phyloP scores from a whole-genome alignment of 2,113 vertebrate species.

The Ctenodactylus gundi region DNA sequence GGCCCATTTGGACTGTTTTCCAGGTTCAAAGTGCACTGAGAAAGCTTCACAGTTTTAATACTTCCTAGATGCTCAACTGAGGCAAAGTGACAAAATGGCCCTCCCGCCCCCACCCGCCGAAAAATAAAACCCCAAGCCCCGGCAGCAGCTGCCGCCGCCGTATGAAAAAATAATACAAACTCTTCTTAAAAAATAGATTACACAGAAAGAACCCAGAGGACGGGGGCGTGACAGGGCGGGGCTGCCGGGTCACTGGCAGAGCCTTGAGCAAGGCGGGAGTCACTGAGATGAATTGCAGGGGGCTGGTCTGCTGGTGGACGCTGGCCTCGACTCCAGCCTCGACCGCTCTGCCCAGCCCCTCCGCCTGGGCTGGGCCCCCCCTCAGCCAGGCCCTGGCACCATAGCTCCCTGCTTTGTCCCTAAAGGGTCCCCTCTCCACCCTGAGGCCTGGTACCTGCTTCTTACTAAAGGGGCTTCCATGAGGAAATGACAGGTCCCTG shows the following conservation, averaged over 20 bases:
- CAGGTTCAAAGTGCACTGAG: slow-evolving; percentile 84
- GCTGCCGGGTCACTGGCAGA: not conserved
- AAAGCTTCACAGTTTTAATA: slow-evolving; percentile 87
- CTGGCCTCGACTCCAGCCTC: not conserved
- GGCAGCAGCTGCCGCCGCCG: slow-evolving; percentile 68
- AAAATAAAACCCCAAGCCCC: slow-evolving; percentile 76
- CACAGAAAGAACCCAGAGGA: slow-evolving; percentile 86
- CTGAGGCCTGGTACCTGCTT: slow-evolving; percentile 67
- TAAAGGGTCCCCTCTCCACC: slow-evolving; percentile 1
- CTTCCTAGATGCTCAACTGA: slow-evolving; percentile 84
- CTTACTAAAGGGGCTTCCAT: slow-evolving; percentile 68
- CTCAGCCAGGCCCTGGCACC: not conserved
- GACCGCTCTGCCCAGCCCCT: not conserved
- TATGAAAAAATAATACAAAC: slow-evolving; percentile 90
- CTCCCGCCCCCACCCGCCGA: slow-evolving; percentile 58
- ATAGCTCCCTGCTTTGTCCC: not conserved
- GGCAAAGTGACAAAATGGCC: slow-evolving; percentile 83
- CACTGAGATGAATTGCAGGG: slow-evolving; percentile 39
- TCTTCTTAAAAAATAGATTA: slow-evolving; percentile 89
- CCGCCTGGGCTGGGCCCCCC: not conserved
- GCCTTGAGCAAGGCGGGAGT: not conserved
- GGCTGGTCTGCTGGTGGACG: slow-evolving; percentile 32
- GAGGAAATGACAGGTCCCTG: slow-evolving; percentile 56
- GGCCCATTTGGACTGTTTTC: slow-evolving; percentile 65
- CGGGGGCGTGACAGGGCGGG: slow-evolving; percentile 64